These are phyloP conservation scores for Muntiacus muntjak DNA, from an alignment of 2,113 vertebrate species.

Conservation along the genomic window DNA sequence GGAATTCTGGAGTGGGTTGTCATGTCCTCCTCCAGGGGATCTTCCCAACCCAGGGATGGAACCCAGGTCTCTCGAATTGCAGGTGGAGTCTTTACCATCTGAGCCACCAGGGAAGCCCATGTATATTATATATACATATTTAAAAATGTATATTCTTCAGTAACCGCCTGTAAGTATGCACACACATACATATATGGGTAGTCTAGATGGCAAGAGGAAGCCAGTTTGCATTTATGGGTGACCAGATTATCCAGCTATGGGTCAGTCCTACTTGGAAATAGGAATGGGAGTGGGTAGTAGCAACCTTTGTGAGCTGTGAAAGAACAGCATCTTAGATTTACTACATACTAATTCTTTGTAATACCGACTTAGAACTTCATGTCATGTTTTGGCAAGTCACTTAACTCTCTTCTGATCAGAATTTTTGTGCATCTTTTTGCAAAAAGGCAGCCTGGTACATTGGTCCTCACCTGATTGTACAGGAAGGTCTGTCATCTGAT, in stretches of 20 bases:
- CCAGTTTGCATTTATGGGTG: background rate
- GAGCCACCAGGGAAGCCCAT: background rate
- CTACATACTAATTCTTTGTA: slow-evolving; percentile 26
- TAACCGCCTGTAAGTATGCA: background rate
- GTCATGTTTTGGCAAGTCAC: slow-evolving; percentile 2
- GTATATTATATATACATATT: background rate
- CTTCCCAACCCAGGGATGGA: background rate
- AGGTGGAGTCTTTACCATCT: background rate
- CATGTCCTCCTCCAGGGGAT: background rate
- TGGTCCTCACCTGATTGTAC: background rate
- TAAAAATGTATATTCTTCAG: background rate
- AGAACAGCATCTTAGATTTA: background rate
- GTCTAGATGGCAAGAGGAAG: background rate
- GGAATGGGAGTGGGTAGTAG: background rate
- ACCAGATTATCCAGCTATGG: background rate
- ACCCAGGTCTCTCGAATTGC: background rate
- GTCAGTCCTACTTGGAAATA: background rate
- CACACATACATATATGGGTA: background rate
- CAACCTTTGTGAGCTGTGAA: slow-evolving; percentile 5
- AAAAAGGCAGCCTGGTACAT: background rate
- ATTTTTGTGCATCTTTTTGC: slow-evolving; percentile 12
- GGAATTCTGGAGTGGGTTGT: background rate
- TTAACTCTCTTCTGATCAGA: background rate
- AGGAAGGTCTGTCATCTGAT: slow-evolving; percentile 5
- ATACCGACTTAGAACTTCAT: background rate